A percentile compares a stretch with the other conserved stretches of the same genome.
Conservation (phyloP, 2,113 vertebrate genomes). For the Myrmophylax atrothorax region DNA sequence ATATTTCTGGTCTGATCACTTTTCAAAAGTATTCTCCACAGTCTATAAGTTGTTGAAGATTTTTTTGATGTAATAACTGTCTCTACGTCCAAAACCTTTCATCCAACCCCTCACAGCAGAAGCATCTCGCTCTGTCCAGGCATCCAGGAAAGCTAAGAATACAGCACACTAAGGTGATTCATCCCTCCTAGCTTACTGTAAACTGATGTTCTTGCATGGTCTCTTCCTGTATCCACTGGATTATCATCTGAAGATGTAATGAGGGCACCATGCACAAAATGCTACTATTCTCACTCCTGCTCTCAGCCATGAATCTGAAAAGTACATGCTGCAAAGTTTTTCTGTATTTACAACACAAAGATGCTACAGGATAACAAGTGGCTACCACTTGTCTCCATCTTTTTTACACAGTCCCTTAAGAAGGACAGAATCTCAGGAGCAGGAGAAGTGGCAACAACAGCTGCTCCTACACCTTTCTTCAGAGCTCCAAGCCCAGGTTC, state of each 20-base stretch:
- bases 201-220: neutral
- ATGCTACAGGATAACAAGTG: neutral
- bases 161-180: neutral
- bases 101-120: neutral
- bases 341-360: neutral
- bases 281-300: neutral
- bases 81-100: neutral
- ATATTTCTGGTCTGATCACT: neutral
- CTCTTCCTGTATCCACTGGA: neutral
- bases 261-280: neutral
- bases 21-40: neutral
- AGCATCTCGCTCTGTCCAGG: neutral
- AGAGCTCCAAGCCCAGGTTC: neutral
- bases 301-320: neutral
- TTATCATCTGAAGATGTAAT: neutral
- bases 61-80: neutral
- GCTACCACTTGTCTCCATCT: neutral
- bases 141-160: neutral
- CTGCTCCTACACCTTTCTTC: neutral
- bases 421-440: neutral
- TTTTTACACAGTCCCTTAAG: neutral
- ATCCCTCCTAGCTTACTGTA: neutral
- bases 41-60: neutral
- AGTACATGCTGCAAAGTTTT: neutral
- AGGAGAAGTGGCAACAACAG: neutral